Evolutionary conservation across 2,797 vertebrate genomes (phyloP), one percentile per base, ranked within the genome.

Genomic region (Chelidonichthys spinosus): DNA sequence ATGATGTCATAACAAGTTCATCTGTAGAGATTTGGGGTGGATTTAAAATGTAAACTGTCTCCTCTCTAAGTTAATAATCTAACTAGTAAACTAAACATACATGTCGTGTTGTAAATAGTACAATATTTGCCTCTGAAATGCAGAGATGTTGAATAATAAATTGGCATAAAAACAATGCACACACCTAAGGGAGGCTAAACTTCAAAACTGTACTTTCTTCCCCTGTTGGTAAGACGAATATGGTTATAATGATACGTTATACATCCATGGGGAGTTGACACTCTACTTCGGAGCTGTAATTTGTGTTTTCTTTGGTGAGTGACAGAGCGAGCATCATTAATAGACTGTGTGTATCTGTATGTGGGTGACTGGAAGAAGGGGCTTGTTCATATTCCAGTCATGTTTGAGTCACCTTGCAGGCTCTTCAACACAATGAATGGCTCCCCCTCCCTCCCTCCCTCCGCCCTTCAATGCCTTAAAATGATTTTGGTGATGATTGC

Each of bases 311-410:
- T 36, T 43, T 10, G 11, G 37, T 63, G 58, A 52, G 25, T 42
- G 40, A 52, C n/a, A 71, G 18, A 44, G 5, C 3, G 50, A 71
- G n/a, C 18, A 55, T 83, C 46, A 55, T 69, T 43, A 43, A 13
- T 11, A 77, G 37, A 17, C 17, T 47, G 68, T 76, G 69, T 80
- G 4, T 72, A 25, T 71, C 63, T 39, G 8, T 18, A 7, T 49
- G 18, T 4, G 81, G 14, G 54, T 56, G 77, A 3, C 55, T 6
- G 7, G 10, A 9, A 46, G 46, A 55, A 15, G 50, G 35, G 53
- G 6, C 80, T 69, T 74, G 63, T 87, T 89, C 78, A 81, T 89
- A 88, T 85, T 92, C 85, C 65, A 82, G 82, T 90, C 89, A 83
- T 89, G 87, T 78, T 87, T 81, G 65, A 78, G 81, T 86, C 84